A percentile compares a stretch with the other conserved stretches of the same genome.
These are phyloP conservation scores for Sesia bembeciformis DNA, from an alignment of 2,888 invertebrate species.

Conservation along the genomic window DNA sequence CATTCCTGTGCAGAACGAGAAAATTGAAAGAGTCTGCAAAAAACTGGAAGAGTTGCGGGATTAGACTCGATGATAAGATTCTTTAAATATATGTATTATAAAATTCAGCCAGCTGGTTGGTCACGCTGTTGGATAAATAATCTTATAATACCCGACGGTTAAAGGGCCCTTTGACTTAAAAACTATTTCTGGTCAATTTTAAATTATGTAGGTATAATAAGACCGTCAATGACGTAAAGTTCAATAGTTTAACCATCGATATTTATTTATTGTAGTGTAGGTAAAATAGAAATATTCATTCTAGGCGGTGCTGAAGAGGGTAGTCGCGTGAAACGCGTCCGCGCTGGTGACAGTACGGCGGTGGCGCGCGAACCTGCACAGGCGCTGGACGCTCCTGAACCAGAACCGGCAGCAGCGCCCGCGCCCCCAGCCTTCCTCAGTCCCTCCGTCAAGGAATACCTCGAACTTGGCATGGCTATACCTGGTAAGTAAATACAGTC, in stretches of 20 bases:
- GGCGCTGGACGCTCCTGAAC: conserved; percentile 64
- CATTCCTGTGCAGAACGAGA: no score
- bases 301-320: conserved; percentile 78
- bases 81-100: no score
- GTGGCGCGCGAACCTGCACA: conserved; percentile 56
- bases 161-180: no score
- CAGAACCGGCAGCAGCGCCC: conserved; percentile 60
- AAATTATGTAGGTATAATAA: no score
- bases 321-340: conserved; percentile 76
- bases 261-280: background rate
- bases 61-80: no score
- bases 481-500: conserved; percentile 83
- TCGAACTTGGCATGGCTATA: conserved; percentile 91
- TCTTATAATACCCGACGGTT: no score
- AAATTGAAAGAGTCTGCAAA: no score
- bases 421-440: conserved; percentile 87
- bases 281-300: background rate
- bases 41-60: no score
- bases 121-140: no score
- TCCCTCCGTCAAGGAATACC: conserved; percentile 88
- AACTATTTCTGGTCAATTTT: no score
- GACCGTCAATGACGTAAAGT: no score
- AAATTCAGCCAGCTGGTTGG: no score
- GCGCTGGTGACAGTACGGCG: conserved; percentile 48
- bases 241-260: background rate